Base-by-base conservation (phyloP, 2,797 vertebrate genomes). In the Eupleurogrammus muticus region DNA sequence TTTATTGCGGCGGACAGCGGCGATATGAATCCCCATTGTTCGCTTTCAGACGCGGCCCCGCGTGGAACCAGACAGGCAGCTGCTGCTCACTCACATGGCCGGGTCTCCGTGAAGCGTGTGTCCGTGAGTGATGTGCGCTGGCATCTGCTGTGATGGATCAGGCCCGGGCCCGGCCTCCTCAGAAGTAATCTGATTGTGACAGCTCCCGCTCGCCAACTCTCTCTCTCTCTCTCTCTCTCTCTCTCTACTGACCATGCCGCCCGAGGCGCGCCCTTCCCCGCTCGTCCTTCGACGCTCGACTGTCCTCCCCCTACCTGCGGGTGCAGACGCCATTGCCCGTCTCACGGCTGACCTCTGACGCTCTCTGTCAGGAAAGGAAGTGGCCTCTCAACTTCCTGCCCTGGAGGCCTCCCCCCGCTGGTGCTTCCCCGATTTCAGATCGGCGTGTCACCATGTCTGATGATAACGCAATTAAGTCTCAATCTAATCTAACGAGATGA, bases 141-240 rank as follows among this genome's bases (percentile, higher is more conserved):
- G 58, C 79, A 77, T 58, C 66, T 80, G 42, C 74, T 3, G 34
- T 59, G 75, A 76, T 68, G 60, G 66, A 61, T 80, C 54, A 28
- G 79, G 57, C 55, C 1, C 38, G 2, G 47, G 58, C 57, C 23
- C 35, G 28, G 67, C 56, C 67, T 70, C 62, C 61, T 77, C 67
- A 56, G 24, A 70, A 64, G 38, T 56, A 52, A 71, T 54, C 75
- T 20, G 64, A 81, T 60, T 28, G 81, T 77, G 75, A 85, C 73
- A 83, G 73, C 38, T 36, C 7, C 35, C 10, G 35, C 6, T 8
- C 35, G 35, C 7, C 10, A 42, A 5, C 40, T 20, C 19, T 63
- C 42, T 21, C 66, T 72, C 57, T 52, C 52, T 44, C 46, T 40
- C 64, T 51, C 59, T 3, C 10, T 42, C 70, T 70, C 21, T 61